These are phyloP conservation scores for Morus bassanus DNA, from an alignment of 2,797 vertebrate species.

Conservation along the genomic window DNA sequence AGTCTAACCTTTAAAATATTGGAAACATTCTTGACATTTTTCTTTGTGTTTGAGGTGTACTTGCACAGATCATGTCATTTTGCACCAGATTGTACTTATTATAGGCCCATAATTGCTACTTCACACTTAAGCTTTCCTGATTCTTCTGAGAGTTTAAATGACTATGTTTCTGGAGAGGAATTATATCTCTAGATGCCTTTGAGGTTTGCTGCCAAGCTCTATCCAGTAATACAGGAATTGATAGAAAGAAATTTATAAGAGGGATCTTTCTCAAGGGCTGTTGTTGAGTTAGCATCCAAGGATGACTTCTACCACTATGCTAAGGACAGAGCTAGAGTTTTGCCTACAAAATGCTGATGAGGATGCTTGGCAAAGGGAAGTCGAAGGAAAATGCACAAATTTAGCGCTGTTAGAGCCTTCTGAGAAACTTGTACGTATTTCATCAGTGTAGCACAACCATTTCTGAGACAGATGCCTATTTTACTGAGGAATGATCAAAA, in stretches of 20 bases:
- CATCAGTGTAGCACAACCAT: rapidly evolving
- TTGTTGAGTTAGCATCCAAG: not conserved
- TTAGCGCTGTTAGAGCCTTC: not conserved
- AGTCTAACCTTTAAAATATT: not conserved
- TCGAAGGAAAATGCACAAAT: not conserved
- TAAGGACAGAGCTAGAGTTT: not conserved
- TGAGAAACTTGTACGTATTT: not conserved
- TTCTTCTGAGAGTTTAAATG: not conserved
- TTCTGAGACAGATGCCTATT: not conserved
- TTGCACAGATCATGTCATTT: not conserved
- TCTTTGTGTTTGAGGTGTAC: not conserved
- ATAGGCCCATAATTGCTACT: not conserved
- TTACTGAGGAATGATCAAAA: not conserved
- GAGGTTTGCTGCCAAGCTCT: not conserved
- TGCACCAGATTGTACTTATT: not conserved
- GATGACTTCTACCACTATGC: not conserved
- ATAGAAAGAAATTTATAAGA: not conserved
- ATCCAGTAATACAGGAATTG: not conserved
- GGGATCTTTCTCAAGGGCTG: not conserved
- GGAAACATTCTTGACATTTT: not conserved
- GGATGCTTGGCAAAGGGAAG: not conserved
- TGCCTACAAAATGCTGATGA: not conserved
- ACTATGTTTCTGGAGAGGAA: not conserved
- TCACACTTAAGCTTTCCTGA: not conserved
- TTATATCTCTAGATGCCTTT: not conserved